These are phyloP conservation scores for Archilochus colubris DNA, from an alignment of 2,113 vertebrate species.

Conservation along the genomic window DNA sequence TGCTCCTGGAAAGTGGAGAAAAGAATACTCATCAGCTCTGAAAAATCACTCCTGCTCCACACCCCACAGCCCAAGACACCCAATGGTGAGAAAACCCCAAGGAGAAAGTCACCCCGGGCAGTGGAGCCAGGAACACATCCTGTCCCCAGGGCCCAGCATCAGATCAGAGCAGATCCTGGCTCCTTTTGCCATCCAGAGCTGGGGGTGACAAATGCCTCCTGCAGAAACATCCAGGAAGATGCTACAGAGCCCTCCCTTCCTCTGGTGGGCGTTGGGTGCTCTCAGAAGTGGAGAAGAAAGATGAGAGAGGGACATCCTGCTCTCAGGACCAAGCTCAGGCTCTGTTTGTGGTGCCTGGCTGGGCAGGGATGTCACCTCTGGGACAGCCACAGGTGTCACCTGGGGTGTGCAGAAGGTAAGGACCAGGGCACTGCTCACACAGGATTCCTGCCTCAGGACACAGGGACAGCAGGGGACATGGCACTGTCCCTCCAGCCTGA, in stretches of 20 bases:
- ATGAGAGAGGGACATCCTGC: background rate
- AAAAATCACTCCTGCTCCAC: background rate
- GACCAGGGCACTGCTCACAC: background rate
- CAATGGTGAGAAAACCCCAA: background rate
- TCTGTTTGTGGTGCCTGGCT: accelerated
- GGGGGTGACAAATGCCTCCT: background rate
- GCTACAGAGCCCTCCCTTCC: background rate
- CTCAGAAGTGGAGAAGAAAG: background rate
- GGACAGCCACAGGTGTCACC: background rate
- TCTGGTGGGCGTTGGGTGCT: background rate
- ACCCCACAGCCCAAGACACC: background rate
- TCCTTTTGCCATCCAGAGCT: background rate
- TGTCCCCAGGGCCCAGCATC: accelerated
- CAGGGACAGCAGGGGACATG: accelerated
- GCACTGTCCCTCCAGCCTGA: background rate
- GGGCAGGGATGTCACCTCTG: background rate
- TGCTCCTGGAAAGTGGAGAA: background rate
- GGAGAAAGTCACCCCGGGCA: background rate
- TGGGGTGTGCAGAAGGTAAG: background rate
- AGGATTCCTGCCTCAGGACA: background rate
- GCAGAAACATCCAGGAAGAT: background rate
- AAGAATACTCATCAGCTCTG: background rate
- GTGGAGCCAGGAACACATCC: accelerated
- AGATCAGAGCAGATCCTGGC: background rate
- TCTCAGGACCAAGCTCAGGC: background rate